Conservation (phyloP, 2,797 vertebrate species). For the Crax fasciolata region DNA sequence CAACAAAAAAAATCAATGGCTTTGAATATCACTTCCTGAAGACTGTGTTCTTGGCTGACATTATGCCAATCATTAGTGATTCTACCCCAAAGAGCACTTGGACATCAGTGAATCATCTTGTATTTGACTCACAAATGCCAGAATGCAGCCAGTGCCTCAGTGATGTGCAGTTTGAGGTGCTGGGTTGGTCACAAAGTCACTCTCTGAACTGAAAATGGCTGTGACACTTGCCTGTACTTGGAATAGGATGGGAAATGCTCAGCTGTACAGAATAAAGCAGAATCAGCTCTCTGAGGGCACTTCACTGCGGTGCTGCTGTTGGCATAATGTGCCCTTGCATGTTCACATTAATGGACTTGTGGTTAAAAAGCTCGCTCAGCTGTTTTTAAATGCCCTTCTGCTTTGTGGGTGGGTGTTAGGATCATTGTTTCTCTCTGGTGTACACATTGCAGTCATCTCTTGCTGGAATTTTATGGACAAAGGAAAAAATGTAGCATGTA, state of each 20-base stretch:
- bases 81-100: neutral
- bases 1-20: neutral
- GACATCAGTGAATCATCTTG: neutral
- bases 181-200: neutral
- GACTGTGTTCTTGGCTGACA: neutral
- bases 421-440: slow-evolving; percentile 8
- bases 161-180: neutral
- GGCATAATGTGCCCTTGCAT: neutral
- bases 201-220: neutral
- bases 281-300: neutral
- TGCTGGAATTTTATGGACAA: neutral
- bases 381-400: neutral
- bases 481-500: neutral
- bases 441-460: neutral
- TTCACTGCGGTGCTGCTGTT: neutral
- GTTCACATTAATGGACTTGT: neutral
- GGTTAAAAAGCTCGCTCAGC: slow-evolving; percentile 10
- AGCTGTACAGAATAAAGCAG: neutral
- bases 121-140: too few relatives aligned
- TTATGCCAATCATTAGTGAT: neutral
- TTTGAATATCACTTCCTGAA: neutral
- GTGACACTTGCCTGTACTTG: neutral
- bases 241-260: neutral
- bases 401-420: neutral
- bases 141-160: neutral